These are phyloP conservation scores for Hydraecia micacea DNA, from an alignment of 2,888 invertebrate species.

Conservation along the genomic window DNA sequence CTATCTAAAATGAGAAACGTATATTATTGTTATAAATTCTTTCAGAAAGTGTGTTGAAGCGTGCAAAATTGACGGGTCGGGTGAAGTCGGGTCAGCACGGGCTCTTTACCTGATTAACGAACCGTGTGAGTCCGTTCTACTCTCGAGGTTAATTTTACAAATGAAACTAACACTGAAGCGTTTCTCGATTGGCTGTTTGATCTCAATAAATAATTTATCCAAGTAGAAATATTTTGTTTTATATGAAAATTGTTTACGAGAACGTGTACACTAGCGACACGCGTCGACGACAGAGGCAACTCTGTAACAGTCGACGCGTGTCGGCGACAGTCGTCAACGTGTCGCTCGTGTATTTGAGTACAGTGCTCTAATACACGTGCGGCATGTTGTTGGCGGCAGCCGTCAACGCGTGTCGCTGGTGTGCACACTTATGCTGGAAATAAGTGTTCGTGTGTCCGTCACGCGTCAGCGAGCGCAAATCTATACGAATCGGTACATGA, in stretches of 20 bases:
- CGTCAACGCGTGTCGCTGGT: too few relatives aligned
- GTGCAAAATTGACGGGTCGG: conserved; percentile 63
- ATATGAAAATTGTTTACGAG: not conserved
- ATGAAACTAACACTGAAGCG: conserved; percentile 49
- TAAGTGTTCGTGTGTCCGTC: too few relatives aligned
- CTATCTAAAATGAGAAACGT: conserved; percentile 25
- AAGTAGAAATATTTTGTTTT: not conserved
- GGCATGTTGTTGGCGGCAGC: too few relatives aligned
- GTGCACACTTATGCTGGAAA: too few relatives aligned
- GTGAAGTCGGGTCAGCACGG: conserved; percentile 42
- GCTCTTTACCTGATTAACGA: conserved; percentile 59
- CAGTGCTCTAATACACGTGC: too few relatives aligned
- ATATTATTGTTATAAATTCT: conserved; percentile 49
- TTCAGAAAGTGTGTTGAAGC: conserved; percentile 69
- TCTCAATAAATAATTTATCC: conserved; percentile 14
- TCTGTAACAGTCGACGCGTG: too few relatives aligned
- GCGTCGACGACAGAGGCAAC: too few relatives aligned
- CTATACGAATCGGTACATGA: too few relatives aligned
- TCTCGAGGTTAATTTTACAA: conserved; percentile 52
- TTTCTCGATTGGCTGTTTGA: conserved; percentile 34
- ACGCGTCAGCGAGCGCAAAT: too few relatives aligned
- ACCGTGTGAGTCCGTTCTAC: conserved; percentile 41
- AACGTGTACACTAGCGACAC: too few relatives aligned
- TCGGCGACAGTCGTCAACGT: too few relatives aligned
- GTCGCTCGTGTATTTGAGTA: too few relatives aligned